Percentiles rank a stretch among this genome's conserved stretches.
phyloP scores from a whole-genome alignment of 30 jellyfish, hydroid and myxozoan genomes.

The Phacellophora camtschatica region DNA sequence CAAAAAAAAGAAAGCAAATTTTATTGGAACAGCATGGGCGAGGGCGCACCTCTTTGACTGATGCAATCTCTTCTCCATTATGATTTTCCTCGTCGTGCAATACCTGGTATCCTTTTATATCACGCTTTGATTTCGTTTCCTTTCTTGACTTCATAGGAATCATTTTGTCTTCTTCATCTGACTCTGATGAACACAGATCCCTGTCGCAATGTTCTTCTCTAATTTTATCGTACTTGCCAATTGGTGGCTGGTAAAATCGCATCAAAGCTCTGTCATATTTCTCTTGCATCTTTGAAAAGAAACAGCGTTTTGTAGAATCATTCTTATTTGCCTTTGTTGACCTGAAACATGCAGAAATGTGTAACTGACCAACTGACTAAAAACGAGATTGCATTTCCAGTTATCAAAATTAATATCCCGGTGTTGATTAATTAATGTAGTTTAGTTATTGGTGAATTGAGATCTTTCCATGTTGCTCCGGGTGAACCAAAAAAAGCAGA shows the following conservation, averaged over 20 bases:
- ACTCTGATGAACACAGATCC: neutral
- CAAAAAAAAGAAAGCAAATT: neutral
- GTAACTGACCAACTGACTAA: too few relatives aligned
- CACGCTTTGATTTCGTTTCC: slow-evolving; percentile 6
- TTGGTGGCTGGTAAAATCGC: slow-evolving; percentile 81
- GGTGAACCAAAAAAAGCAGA: too few relatives aligned
- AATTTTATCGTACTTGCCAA: neutral
- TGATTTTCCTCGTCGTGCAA: slow-evolving; percentile 13
- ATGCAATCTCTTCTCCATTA: neutral
- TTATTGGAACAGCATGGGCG: slow-evolving; percentile 30
- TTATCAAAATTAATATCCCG: too few relatives aligned
- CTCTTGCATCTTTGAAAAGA: slow-evolving; percentile 49
- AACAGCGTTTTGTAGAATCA: neutral
- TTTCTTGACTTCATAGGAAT: slow-evolving; percentile 1
- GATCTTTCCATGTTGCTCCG: too few relatives aligned
- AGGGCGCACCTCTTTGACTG: slow-evolving; percentile 17
- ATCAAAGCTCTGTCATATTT: slow-evolving; percentile 56
- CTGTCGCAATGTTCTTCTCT: neutral
- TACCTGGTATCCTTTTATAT: slow-evolving; percentile 1
- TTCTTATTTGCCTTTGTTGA: neutral
- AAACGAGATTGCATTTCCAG: too few relatives aligned
- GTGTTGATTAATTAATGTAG: too few relatives aligned
- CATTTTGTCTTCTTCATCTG: neutral
- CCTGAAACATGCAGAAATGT: neutral
- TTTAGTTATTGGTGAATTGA: too few relatives aligned